Evolutionary conservation across 1,140 invertebrate genomes (phyloP), one percentile per base, ranked within the genome.

Genomic region (Drosophila lacteicornis): DNA sequence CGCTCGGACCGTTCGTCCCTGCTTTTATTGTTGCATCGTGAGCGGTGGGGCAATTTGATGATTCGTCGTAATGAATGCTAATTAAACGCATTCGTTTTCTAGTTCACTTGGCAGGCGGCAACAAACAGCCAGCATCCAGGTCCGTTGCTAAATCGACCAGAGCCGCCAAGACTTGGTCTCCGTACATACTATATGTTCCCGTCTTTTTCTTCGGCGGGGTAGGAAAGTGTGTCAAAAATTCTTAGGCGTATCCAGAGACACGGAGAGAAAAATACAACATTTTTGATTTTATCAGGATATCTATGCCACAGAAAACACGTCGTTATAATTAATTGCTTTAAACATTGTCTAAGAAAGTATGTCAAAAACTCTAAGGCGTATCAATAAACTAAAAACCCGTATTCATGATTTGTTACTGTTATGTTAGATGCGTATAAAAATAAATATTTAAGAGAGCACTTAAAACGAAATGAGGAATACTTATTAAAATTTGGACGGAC

Each of bases 61-160:
- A 90, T 85, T 79, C 81, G 73, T 91, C 84, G 88, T 91, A 91
- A 91, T 91, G 84, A 91, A 91, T 88, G 88, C 90, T 91, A 91
- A 91, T 91, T 91, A 91, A 85, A 82, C 75, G 88, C 79, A 91
- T 91, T 86, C 81, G 85, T 88, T 91, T 91, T 91, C 88, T 91
- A 91, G 88, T 91, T 85, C 88, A 91, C 53, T 91, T 88, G 82
- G 49, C 63, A 73, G 61, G 57, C 61, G 77, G 69, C 53, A 79
- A 65, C 68, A 42, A 66, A 47, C 47, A 47, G 42, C 53, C 79
- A 80, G 58, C 82, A 78, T 78, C 68, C 58, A 79, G 47, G 66
- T 65, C 45, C 61, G 53, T 67, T 62, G 75, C 53, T 80, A 76
- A 77, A 60, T 69, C 56, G 50, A 56, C 36, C 46, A 79, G 38